These are phyloP conservation scores for Electrona antarctica DNA, from an alignment of 2,113 vertebrate genomes.

Conservation along the genomic window DNA sequence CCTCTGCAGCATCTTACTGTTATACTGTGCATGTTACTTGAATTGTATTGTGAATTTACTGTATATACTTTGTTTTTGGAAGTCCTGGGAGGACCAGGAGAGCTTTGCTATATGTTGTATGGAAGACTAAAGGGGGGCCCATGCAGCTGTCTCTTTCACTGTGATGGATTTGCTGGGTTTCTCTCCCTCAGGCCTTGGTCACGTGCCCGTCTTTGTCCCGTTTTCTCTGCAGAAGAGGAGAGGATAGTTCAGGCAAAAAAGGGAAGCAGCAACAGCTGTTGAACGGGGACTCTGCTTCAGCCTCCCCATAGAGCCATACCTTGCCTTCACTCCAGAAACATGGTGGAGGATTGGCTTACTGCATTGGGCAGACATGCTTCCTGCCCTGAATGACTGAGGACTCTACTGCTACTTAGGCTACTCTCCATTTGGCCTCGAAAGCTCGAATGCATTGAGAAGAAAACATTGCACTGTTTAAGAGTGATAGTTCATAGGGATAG, in stretches of 20 bases:
- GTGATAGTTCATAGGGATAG: no score
- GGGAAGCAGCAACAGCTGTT: conserved; percentile 44
- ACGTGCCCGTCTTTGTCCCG: conserved; percentile 51
- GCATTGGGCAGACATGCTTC: not conserved
- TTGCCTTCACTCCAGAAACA: conserved; percentile 25
- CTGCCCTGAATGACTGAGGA: no score
- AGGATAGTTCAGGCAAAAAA: conserved; percentile 15
- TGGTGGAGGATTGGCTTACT: conserved; percentile 4
- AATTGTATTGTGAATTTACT: no score
- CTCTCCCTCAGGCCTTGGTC: conserved; percentile 27
- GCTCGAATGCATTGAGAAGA: no score
- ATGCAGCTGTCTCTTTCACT: conserved; percentile 31
- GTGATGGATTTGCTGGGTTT: conserved; percentile 38
- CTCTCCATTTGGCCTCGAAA: no score
- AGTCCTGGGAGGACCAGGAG: conserved; percentile 5
- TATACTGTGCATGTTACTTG: no score
- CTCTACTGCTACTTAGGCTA: no score
- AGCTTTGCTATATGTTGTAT: conserved; percentile 5
- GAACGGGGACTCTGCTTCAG: conserved; percentile 10
- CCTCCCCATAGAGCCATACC: conserved; percentile 27
- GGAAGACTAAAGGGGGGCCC: conserved; percentile 20
- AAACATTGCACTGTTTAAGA: no score
- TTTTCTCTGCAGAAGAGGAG: conserved; percentile 25
- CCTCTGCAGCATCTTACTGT: no score
- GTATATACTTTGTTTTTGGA: not conserved